Conservation (phyloP, 2,797 vertebrate genomes). For the Cephalopachus bancanus region DNA sequence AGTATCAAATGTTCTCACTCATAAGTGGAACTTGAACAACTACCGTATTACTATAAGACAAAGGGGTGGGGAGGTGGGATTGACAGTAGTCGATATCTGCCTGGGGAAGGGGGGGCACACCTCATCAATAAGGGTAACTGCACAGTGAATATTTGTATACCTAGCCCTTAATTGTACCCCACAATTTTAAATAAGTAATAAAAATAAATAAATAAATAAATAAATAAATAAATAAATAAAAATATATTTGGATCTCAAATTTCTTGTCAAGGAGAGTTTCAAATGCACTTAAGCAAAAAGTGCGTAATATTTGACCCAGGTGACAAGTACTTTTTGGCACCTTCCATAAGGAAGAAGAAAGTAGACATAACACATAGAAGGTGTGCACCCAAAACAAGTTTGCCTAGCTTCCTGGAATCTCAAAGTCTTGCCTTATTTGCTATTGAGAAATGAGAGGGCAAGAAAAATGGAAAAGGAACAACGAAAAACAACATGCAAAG, state of each 20-base stretch:
- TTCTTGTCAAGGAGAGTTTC: background rate
- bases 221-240: too few species aligned
- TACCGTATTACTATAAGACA: too few species aligned
- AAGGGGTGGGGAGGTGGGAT: too few species aligned
- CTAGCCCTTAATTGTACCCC: too few species aligned
- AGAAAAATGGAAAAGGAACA: background rate
- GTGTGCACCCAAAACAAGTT: background rate
- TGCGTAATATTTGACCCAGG: background rate
- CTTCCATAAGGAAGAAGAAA: slow-evolving; percentile 25
- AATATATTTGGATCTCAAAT: background rate
- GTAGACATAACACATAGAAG: background rate
- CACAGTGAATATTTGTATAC: too few species aligned
- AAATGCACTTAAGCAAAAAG: background rate
- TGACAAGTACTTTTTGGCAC: background rate
- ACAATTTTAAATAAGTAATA: too few species aligned
- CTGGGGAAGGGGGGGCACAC: too few species aligned
- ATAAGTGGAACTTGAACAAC: too few species aligned
- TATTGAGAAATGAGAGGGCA: background rate
- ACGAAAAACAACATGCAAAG: background rate
- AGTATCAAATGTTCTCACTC: too few species aligned
- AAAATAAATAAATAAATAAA: too few species aligned
- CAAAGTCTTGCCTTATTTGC: background rate
- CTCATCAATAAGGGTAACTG: too few species aligned
- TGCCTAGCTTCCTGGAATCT: background rate
- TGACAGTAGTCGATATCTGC: too few species aligned